Percentiles rank a stretch among this genome's conserved stretches.
These are phyloP conservation scores for Rhyacophila evoluta DNA, from an alignment of 2,888 invertebrate species.

Conservation along the genomic window DNA sequence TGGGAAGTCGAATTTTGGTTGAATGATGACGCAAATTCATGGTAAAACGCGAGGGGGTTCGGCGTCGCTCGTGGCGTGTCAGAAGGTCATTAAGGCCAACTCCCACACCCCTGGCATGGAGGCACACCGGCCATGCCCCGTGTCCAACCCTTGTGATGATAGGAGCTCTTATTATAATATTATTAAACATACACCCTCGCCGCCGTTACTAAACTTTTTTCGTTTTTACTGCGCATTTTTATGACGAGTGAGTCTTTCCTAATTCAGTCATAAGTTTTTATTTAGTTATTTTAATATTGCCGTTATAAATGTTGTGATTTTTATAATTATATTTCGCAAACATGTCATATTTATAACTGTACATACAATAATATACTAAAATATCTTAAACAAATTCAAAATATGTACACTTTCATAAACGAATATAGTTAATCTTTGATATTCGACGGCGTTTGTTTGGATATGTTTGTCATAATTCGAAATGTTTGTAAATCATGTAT, in stretches of 20 bases:
- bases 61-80: not conserved
- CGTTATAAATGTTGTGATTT: not conserved
- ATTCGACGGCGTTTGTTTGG: too few species aligned
- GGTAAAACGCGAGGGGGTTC: not conserved
- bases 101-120: not conserved
- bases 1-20: not conserved
- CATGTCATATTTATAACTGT: too few species aligned
- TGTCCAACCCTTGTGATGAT: slow-evolving; percentile 19
- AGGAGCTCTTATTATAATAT: not conserved
- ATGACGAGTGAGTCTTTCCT: not conserved
- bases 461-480: too few species aligned
- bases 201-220: not conserved
- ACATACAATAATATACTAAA: too few species aligned
- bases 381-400: too few species aligned
- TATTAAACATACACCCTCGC: not conserved
- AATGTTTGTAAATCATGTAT: too few species aligned
- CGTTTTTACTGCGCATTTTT: slow-evolving; percentile 10
- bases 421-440: too few species aligned
- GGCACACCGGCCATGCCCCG: slow-evolving; percentile 1
- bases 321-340: not conserved
- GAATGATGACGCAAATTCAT: slow-evolving; percentile 17
- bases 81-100: not conserved
- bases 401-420: too few species aligned
- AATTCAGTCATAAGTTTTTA: not conserved
- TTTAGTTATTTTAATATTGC: not conserved